phyloP scores from a whole-genome alignment of 2,113 vertebrate species.

The Syngnathus floridae region DNA sequence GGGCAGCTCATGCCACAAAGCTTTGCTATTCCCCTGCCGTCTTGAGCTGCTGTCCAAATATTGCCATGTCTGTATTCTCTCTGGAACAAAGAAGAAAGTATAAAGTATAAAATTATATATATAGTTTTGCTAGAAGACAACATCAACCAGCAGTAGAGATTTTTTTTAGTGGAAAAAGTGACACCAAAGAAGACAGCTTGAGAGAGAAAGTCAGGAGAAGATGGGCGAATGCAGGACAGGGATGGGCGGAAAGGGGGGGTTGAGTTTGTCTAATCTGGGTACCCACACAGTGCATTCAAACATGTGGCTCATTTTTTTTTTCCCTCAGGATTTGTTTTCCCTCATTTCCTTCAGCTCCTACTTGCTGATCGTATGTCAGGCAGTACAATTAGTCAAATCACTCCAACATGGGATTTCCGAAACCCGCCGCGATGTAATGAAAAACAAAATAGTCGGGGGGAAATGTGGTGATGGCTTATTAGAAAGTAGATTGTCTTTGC shows the following conservation, averaged over 20 bases:
- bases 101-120: conserved; percentile 2
- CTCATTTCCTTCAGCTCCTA: conserved; percentile 20
- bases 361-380: conserved; percentile 47
- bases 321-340: conserved; percentile 40
- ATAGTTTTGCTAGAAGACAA: conserved; percentile 31
- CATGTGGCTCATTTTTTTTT: conserved; percentile 19
- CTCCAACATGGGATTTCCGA: conserved; percentile 38
- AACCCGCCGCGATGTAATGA: conserved; percentile 41
- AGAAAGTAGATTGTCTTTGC: conserved; percentile 48
- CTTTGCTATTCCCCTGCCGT: conserved; percentile 32
- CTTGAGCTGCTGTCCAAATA: conserved; percentile 57
- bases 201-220: conserved; percentile 9
- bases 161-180: neutral
- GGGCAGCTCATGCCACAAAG: conserved; percentile 40
- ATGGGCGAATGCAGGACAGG: conserved; percentile 6
- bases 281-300: conserved; percentile 21
- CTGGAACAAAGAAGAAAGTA: conserved; percentile 43
- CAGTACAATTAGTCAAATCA: conserved; percentile 62
- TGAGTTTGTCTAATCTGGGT: conserved; percentile 3
- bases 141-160: conserved; percentile 19
- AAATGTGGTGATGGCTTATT: conserved; percentile 53
- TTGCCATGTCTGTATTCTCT: conserved; percentile 53
- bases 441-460: conserved; percentile 7
- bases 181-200: neutral
- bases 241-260: neutral